These are phyloP conservation scores for Protosalanx chinensis DNA, from an alignment of 2,797 vertebrate genomes.

Conservation along the genomic window DNA sequence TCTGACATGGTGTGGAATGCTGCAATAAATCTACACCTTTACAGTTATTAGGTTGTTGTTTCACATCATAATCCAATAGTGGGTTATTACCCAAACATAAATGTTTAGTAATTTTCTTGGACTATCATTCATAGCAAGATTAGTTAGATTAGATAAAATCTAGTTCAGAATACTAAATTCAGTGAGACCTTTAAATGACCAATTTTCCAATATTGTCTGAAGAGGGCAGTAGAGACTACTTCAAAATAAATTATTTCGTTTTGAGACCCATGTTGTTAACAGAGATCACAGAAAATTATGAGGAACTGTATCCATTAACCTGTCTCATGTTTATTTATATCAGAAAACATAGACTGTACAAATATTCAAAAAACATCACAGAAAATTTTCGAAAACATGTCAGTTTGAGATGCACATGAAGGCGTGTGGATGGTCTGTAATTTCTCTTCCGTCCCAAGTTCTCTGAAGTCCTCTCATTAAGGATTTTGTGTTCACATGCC, in stretches of 20 bases:
- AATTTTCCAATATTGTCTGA: not conserved
- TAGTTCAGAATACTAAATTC: not conserved
- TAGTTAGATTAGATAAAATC: not conserved
- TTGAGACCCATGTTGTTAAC: not conserved
- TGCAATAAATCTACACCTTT: constrained; percentile 54
- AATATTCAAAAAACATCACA: not conserved
- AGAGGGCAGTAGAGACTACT: constrained; percentile 1
- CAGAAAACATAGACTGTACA: not conserved
- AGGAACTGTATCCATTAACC: not conserved
- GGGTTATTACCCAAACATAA: not conserved
- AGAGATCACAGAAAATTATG: not conserved
- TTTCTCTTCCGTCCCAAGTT: constrained; percentile 38
- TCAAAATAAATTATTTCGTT: not conserved
- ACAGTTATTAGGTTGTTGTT: constrained; percentile 13
- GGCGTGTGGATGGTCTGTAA: constrained; percentile 31
- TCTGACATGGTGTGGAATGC: constrained; percentile 40
- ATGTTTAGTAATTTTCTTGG: not conserved
- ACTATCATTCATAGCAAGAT: not conserved
- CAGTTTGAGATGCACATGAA: constrained; percentile 12
- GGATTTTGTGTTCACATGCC: constrained; percentile 17
- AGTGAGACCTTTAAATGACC: not conserved
- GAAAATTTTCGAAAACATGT: no score
- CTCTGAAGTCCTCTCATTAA: constrained; percentile 31
- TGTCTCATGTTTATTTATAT: not conserved
- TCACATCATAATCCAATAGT: not conserved